phyloP scores from a whole-genome alignment of 35 echinoderm and acorn worm genomes.

The Acanthaster planci region DNA sequence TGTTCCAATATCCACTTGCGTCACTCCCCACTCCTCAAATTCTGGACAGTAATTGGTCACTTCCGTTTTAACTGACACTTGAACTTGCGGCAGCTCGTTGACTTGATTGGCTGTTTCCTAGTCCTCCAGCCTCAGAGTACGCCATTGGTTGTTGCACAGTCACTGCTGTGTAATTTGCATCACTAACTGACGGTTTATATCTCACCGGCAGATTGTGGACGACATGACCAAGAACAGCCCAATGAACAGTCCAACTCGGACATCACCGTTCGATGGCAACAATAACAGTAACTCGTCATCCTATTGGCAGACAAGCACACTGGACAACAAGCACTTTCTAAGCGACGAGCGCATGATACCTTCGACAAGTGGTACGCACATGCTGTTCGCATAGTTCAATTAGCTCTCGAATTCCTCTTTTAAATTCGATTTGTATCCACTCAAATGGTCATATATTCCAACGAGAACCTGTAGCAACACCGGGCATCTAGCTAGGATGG shows the following conservation, averaged over 20 bases:
- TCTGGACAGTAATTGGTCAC: background rate
- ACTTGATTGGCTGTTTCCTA: too few relatives aligned
- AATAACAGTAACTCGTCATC: conserved; percentile 28
- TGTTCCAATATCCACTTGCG: background rate
- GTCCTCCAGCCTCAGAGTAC: background rate
- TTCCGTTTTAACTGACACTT: conserved; percentile 1
- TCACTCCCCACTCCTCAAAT: background rate
- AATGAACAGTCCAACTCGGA: conserved; percentile 4
- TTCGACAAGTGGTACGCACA: background rate
- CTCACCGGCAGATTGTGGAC: conserved; percentile 30
- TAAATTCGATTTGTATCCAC: background rate
- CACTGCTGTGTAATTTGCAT: background rate
- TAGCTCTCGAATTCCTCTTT: background rate
- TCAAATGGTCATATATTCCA: background rate
- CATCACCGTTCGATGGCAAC: conserved; percentile 43
- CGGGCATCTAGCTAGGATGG: too few relatives aligned
- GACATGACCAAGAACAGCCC: conserved; percentile 34
- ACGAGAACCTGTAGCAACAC: too few relatives aligned
- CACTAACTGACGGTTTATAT: background rate
- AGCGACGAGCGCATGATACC: background rate
- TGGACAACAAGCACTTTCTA: background rate
- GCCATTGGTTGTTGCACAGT: background rate
- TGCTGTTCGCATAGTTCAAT: background rate
- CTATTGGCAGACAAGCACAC: background rate
- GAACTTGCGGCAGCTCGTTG: background rate